These are phyloP conservation scores for Drosophila rhopaloa DNA, from an alignment of 1,140 invertebrate genomes.

Conservation along the genomic window DNA sequence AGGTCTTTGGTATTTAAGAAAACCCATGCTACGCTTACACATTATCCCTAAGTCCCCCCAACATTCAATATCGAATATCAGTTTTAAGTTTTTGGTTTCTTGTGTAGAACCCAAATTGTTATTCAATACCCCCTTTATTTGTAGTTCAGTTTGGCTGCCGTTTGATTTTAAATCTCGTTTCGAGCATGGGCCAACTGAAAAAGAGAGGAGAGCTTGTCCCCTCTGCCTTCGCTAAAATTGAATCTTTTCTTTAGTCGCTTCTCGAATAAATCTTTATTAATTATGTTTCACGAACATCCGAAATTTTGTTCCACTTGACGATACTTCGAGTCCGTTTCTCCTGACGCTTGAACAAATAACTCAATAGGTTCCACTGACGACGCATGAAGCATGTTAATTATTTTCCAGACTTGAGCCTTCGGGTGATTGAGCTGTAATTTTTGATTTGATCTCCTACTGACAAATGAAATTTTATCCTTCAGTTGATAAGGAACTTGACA, in stretches of 20 bases:
- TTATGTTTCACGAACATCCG: constrained; percentile 11
- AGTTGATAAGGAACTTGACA: constrained; percentile 31
- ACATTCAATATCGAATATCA: constrained; percentile 41
- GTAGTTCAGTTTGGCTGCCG: constrained; percentile 15
- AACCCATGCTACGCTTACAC: constrained; percentile 61
- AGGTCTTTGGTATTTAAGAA: constrained; percentile 41
- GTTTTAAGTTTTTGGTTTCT: constrained; percentile 27
- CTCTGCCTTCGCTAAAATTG: constrained; percentile 4
- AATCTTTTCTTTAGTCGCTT: constrained; percentile 28
- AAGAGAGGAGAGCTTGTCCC: background rate
- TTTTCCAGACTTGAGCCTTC: constrained; percentile 21
- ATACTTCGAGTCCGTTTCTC: constrained; percentile 13
- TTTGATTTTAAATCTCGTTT: constrained; percentile 35
- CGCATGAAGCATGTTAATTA: constrained; percentile 46
- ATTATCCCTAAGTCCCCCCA: constrained; percentile 30
- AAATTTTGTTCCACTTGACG: constrained; percentile 24
- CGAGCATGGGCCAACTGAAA: constrained; percentile 1
- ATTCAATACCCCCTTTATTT: constrained; percentile 23
- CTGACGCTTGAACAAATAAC: constrained; percentile 54
- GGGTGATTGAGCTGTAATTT: constrained; percentile 29
- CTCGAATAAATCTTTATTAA: constrained; percentile 58
- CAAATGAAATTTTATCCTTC: constrained; percentile 13
- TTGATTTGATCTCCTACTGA: constrained; percentile 58
- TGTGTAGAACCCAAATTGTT: constrained; percentile 31
- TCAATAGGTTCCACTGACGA: constrained; percentile 52